Evolutionary conservation across 1,140 invertebrate species (phyloP), one percentile per base, ranked within the genome.

Genomic region (Drosophila funebris): DNA sequence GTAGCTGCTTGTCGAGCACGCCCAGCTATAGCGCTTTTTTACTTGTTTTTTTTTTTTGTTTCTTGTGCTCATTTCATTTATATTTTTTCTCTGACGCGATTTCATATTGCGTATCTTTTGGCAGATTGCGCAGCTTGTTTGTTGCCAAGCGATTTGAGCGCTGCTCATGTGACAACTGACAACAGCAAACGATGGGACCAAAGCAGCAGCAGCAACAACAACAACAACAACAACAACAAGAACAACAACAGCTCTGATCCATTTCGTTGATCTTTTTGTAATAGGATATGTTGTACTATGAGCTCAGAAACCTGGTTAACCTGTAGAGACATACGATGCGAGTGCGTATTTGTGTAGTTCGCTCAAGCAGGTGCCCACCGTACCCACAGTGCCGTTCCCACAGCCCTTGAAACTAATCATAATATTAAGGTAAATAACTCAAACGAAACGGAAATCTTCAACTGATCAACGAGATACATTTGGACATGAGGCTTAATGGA

Each of bases 111-210:
- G 54, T 43, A 57, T 57, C 54, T 57, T 57, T 27, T 46, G 41
- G 20, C 54, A 41, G 54, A 57, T 57, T 57, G 54, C 37, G 54
- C 29, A 43, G 54, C 24, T 5, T 24, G 39, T 13, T 43, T 58
- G 54, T 58, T 58, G 54, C 39, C 54, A 44, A 43, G 39, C 22
- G 53, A 39, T 14, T 13, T 22, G 37, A 56, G 3, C 54, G 44
- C 24, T 58, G 39, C 54, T 57, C 54, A 57, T 57, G 53, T 57
- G 54, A 57, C 54, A 24, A 56, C n/a, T 24, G 33, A 54, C 48
- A 52, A 52, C 18, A 29, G 33, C 29, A 33, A 18, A 13, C 22
- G 31, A 44, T 44, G 18, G 18, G 22, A 27, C 24, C 24, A 27
- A 27, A 27, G 13, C 13, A 14, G 13, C 33, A 36, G 4, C 33